Base-by-base conservation (phyloP, 1,140 invertebrate species). In the Drusus annulatus region DNA sequence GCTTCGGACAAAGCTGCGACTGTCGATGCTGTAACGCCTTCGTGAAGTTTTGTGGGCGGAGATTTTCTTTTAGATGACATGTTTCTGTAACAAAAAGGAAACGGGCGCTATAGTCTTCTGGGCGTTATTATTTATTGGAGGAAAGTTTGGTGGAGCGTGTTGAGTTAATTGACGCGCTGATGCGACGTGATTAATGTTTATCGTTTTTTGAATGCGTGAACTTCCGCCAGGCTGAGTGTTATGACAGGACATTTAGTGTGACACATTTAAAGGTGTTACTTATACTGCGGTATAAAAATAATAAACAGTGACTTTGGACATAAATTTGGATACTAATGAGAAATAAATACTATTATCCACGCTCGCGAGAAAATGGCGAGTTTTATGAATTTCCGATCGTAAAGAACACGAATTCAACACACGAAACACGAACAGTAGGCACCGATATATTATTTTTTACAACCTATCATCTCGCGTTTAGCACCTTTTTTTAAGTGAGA, bases 1-100 rank as follows among this genome's bases (percentile, higher is more conserved):
- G 62, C 75, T 8, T 58, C 60, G 60, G 52, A 63, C 84, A 88
- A 87, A 36, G 87, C 85, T 80, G 89, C 89, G 83, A 91, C 89
- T 84, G 88, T 86, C 85, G 85, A 85, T 85, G 91, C 90, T 85
- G 91, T 90, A 84, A 92, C 92, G 89, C 95, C 94, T 91, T 96
- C 95, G 90, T 95, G 93, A 90, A 96, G 92, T 92, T 96, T 96
- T 82, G 95, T 95, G 89, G 96, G 96, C 88, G 95, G 95, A 87
- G 95, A 96, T 89, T 97, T 97, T 90, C 95, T 93, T 93, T 97
- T 97, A 90, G 96, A 97, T 93, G 95, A 96, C 96, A 97, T 97
- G 91, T 93, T 96, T 94, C 95, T 96, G 93, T 68, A 92, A 92
- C 84, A 88, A 87, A 86, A 84, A 83, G 80, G 68, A 83, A 80